Evolutionary conservation across 2,797 vertebrate genomes (phyloP), one percentile per base, ranked within the genome.

Genomic region (Botia almorhae): DNA sequence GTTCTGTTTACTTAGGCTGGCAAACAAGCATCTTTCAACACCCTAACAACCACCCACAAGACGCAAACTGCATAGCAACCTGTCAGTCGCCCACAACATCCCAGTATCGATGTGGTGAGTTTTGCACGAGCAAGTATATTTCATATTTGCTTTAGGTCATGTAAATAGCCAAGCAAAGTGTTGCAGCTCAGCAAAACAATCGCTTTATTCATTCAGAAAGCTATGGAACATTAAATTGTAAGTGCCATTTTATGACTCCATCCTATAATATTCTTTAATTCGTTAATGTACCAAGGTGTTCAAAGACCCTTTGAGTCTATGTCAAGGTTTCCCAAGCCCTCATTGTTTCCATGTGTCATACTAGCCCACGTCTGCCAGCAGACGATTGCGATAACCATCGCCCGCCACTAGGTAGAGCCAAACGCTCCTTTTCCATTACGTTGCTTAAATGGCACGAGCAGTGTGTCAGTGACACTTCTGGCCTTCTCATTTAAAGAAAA

Each of bases 371-470:
- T 76, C 69, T 48, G 64, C 64, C 75, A 69, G 64, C 10, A 39
- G 39, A 43, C 6, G 6, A 5, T 17, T 19, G 23, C 14, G 74
- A 46, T 60, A 85, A 1, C 61, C n/a, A 8, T 21, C 76, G 0
- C 60, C 86, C 43, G 82, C 90, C 90, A 90, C 89, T 78, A 12
- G 90, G 81, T 84, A 87, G 90, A 53, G 89, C 85, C 56, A 36
- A 87, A 78, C n/a, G 17, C 16, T 43, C 51, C 14, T 67, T 7
- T 61, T 77, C 79, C 63, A 2, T 14, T 26, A 50, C 55, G 56
- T n/a, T 58, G 21, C 56, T 17, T 7, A 29, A 21, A 29, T 12
- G 10, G 29, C 12, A 13, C 3, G 11, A 61, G 26, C 3, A 3
- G 33, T 36, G 29, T 12, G 5, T 17, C n/a, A 70, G 7, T 26